Base-by-base conservation (phyloP, 2,797 vertebrate species). In the Benthosema pterotum region DNA sequence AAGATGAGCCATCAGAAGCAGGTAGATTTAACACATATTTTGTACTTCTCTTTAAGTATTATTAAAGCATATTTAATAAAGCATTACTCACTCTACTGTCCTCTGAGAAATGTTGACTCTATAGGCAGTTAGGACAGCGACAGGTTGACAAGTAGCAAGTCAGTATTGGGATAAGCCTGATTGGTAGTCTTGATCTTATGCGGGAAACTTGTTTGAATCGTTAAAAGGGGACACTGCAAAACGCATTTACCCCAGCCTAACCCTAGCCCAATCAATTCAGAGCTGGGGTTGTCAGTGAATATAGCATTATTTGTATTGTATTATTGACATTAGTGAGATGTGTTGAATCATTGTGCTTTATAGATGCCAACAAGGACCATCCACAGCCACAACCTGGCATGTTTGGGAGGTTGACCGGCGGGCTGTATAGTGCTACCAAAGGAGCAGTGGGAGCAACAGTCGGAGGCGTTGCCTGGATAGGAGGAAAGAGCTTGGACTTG, bases 361-460 rank as follows among this genome's bases (percentile, higher is more conserved):
- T 78, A 99, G 97, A 94, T 69, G 67, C 86, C 0, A 83, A 91
- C 82, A 98, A 98, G 87, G 97, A 94, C 78, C 97, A 96, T 68
- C 95, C 95, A 0, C 92, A 94, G 81, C 88, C 94, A 18, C 96
- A 97, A 73, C 92, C 95, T 2, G 93, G 97, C 78, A 92, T 98
- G 94, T 82, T 99, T 38, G 95, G 95, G 71, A 94, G 96, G 56
- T 89, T 98, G 82, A 94, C 96, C 0, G 96, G 96, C 14, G 95
- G 97, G 57, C 87, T 99, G 78, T 97, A 96, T 76, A 96, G 93
- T 16, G 94, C 93, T 80, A 99, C 97, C 28, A 99, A 94, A 74
- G 97, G 97, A 79, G 97, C 95, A 5, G 87, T 99, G 28, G 95
- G 96, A 63, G 97, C 95, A 46, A 99, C 97, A 0, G 93, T 98